Evolutionary conservation across 2,888 invertebrate genomes (phyloP).

Genomic region (Apoderus coryli): DNA sequence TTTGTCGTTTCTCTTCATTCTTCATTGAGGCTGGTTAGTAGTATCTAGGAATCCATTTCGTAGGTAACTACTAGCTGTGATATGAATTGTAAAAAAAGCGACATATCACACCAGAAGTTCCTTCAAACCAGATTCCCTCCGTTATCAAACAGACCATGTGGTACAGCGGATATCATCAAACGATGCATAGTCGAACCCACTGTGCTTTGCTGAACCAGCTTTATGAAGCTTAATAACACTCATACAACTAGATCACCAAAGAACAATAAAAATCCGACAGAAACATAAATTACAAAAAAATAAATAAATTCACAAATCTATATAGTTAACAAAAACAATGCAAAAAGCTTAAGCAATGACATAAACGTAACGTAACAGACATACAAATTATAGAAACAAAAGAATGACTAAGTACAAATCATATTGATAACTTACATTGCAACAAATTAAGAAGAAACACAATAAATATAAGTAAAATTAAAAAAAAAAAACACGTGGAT

Average conservation of each 20-base stretch:
- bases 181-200: constrained; percentile 27
- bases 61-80: constrained; percentile 38
- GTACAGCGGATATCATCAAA: constrained; percentile 3
- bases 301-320: background rate
- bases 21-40: too few species aligned
- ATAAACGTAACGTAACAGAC: too few species aligned
- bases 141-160: background rate
- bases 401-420: too few species aligned
- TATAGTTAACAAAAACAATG: too few species aligned
- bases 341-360: too few species aligned
- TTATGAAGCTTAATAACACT: constrained; percentile 31
- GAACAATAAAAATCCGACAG: constrained; percentile 28
- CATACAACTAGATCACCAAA: constrained; percentile 37
- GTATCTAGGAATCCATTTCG: constrained; percentile 32
- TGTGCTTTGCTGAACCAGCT: constrained; percentile 37
- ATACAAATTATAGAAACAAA: too few species aligned
- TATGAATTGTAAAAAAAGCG: constrained; percentile 27
- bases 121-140: constrained; percentile 34
- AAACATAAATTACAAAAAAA: constrained; percentile 1
- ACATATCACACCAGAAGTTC: constrained; percentile 37
- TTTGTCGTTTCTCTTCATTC: too few species aligned
- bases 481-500: constrained; percentile 1
- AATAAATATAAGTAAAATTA: too few species aligned
- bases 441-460: too few species aligned
- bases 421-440: too few species aligned